phyloP scores from a whole-genome alignment of 2,888 invertebrate species.

The Coelinius sp. region DNA sequence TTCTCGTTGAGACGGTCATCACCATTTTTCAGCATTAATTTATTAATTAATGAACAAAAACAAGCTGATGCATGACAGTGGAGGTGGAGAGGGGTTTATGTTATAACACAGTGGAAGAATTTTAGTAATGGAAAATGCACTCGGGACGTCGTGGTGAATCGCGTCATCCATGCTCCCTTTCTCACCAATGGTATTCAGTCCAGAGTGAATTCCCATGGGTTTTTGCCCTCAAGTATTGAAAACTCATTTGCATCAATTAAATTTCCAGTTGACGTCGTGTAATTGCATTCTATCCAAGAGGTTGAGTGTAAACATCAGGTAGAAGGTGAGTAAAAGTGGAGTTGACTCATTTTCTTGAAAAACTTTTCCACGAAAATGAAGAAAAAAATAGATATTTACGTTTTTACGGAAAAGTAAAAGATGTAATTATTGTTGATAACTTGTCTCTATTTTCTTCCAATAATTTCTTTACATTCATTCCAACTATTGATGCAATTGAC shows the following conservation, averaged over 20 bases:
- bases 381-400: no score
- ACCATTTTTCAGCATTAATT: conserved; percentile 10
- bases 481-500: background rate
- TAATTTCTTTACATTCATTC: background rate
- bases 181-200: conserved; percentile 33
- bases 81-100: background rate
- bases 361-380: background rate
- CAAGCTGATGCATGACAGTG: background rate
- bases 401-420: no score
- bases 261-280: conserved; percentile 59
- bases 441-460: no score
- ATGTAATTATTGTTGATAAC: no score
- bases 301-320: conserved; percentile 15
- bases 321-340: conserved; percentile 21
- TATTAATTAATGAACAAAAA: conserved; percentile 19
- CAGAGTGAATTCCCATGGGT: conserved; percentile 36
- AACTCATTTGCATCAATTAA: conserved; percentile 63
- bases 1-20: background rate
- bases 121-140: conserved; percentile 35
- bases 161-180: conserved; percentile 40
- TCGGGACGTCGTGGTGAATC: conserved; percentile 34
- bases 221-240: conserved; percentile 56
- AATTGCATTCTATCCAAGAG: conserved; percentile 56
- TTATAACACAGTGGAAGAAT: background rate
- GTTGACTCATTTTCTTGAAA: conserved; percentile 8